A percentile compares a stretch with the other conserved stretches of the same genome.
phyloP scores from a whole-genome alignment of 2,888 invertebrate genomes.

The Unio delphinus region DNA sequence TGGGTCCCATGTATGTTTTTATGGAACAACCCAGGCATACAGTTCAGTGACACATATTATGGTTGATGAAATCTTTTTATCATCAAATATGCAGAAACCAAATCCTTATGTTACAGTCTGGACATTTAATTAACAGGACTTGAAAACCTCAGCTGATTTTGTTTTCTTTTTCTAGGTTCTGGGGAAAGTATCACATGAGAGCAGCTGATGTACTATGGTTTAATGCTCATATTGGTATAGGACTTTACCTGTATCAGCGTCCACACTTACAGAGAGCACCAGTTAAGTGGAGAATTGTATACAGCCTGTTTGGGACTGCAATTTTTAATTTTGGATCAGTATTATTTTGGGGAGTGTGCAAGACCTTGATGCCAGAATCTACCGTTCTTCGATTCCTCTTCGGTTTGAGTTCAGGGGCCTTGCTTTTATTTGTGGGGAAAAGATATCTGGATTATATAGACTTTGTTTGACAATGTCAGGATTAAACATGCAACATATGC shows the following conservation, averaged over 20 bases:
- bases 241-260: slow-evolving; percentile 86
- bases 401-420: slow-evolving; percentile 74
- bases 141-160: not conserved
- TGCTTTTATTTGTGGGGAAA: slow-evolving; percentile 48
- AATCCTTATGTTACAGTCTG: too few relatives aligned
- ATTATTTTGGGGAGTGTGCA: slow-evolving; percentile 88
- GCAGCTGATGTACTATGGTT: slow-evolving; percentile 82
- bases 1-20: too few relatives aligned
- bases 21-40: too few relatives aligned
- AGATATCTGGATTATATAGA: slow-evolving; percentile 39
- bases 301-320: slow-evolving; percentile 73
- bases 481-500: too few relatives aligned
- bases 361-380: slow-evolving; percentile 83
- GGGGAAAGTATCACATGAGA: slow-evolving; percentile 63
- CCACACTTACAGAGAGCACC: slow-evolving; percentile 81
- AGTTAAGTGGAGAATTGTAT: slow-evolving; percentile 80
- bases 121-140: too few relatives aligned
- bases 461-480: not conserved
- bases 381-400: slow-evolving; percentile 79
- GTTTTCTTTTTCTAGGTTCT: slow-evolving; percentile 63
- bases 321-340: slow-evolving; percentile 92
- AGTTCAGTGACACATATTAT: too few relatives aligned
- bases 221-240: slow-evolving; percentile 86
- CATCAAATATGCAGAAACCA: too few relatives aligned
- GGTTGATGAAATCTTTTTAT: too few relatives aligned